These are phyloP conservation scores for Clarias gariepinus DNA, from an alignment of 2,113 vertebrate species.

Conservation along the genomic window DNA sequence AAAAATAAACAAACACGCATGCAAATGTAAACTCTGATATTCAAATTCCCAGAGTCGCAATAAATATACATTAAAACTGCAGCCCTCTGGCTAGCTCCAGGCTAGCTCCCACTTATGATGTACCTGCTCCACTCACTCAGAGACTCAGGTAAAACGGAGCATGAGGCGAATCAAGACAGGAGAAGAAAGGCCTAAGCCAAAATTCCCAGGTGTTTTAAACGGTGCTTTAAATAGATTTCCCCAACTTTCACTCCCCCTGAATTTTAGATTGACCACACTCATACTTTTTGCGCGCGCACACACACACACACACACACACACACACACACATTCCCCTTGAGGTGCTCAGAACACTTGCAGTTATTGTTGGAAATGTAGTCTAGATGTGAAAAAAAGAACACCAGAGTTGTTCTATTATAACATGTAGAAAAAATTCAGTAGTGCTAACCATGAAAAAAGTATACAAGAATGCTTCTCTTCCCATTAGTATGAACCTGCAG, in stretches of 20 bases:
- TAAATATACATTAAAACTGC: conserved; percentile 27
- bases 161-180: not conserved
- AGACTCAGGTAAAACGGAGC: not conserved
- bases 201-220: conserved; percentile 35
- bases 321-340: conserved; percentile 1
- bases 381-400: conserved; percentile 8
- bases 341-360: conserved; percentile 17
- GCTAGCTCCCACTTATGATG: conserved; percentile 26
- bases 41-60: conserved; percentile 12
- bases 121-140: conserved; percentile 16
- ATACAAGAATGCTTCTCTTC: conserved; percentile 13
- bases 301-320: not conserved
- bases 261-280: conserved; percentile 22
- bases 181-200: conserved; percentile 29
- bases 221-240: conserved; percentile 27
- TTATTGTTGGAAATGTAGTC: conserved; percentile 9
- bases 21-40: conserved; percentile 26
- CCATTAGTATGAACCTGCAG: conserved; percentile 4
- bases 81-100: conserved; percentile 9
- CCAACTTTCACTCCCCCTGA: not conserved
- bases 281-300: not conserved
- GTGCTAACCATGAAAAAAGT: conserved; percentile 15
- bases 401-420: conserved; percentile 4
- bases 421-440: conserved; percentile 18
- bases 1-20: conserved; percentile 36